Percentiles rank a stretch among this genome's conserved stretches.
These are phyloP conservation scores for Elaeidobius kamerunicus DNA, from an alignment of 2,888 invertebrate genomes.

Conservation along the genomic window DNA sequence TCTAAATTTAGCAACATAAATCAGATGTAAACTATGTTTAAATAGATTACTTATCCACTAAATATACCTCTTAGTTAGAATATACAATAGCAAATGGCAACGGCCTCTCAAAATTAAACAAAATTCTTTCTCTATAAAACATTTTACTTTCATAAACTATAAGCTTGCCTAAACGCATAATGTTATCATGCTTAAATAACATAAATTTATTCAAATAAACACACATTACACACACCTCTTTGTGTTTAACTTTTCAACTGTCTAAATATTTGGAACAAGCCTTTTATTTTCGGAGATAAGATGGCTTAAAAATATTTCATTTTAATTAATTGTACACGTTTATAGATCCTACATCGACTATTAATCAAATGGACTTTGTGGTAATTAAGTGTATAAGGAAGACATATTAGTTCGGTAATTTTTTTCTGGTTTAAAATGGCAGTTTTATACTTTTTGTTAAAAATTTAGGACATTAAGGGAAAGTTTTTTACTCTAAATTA, in stretches of 20 bases:
- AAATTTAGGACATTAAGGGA: too few relatives aligned
- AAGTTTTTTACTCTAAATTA: too few relatives aligned
- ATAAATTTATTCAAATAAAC: conserved; percentile 27
- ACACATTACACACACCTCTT: conserved; percentile 23
- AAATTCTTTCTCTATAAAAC: conserved; percentile 13
- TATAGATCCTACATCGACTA: too few relatives aligned
- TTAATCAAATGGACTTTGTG: too few relatives aligned
- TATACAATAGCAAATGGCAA: conserved; percentile 8
- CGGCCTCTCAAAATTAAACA: conserved; percentile 15
- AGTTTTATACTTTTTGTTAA: too few relatives aligned
- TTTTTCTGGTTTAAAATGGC: too few relatives aligned
- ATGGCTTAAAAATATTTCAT: conserved; percentile 1
- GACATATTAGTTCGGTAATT: too few relatives aligned
- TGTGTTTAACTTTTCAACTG: conserved; percentile 14
- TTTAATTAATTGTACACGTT: neutral
- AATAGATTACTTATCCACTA: too few relatives aligned
- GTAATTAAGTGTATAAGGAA: too few relatives aligned
- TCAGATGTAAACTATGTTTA: too few relatives aligned
- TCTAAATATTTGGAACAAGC: conserved; percentile 22
- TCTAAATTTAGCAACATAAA: too few relatives aligned
- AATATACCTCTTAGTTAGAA: conserved; percentile 1
- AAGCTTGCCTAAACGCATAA: conserved; percentile 8
- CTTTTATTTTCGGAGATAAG: conserved; percentile 17
- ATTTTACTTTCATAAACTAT: conserved; percentile 1
- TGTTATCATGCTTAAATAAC: conserved; percentile 23